Evolutionary conservation across 2,888 invertebrate species (phyloP), one percentile per base, ranked within the genome.

Genomic region (Diarsia brunnea): DNA sequence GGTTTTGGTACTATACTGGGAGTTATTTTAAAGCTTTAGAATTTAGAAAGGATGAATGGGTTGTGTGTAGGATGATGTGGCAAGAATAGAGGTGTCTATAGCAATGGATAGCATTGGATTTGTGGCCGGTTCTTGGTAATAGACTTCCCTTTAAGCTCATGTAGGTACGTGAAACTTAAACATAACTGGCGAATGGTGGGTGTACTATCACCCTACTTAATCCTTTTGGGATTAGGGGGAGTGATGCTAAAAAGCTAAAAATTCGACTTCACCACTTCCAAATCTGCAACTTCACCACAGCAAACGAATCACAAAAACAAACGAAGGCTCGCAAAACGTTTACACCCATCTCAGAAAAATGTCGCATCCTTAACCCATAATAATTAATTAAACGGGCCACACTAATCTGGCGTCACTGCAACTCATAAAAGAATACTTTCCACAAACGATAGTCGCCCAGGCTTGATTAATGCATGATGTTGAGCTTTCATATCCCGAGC

Each of bases 361-460:
- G 85, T 82, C 82, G 80, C 78, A 66, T 75, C 77, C 81, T 75
- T 75, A 83, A 75, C 82, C 64, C 73, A 31, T 75, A 72, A 79
- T 84, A 86, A 86, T 86, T 86, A 85, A 86, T 86, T 86, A 75
- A 81, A 70, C 72, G 65, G 65, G 74, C 66, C 78, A 79, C 78
- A 84, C 70, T 86, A 84, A 86, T 86, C 84, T 82, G 76, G 47
- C 43, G 73, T 61, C 81, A 75, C 43, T 80, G 75, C 73, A 84
- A 77, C 76, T 86, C 78, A 72, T 82, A 84, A 82, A 86, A 86
- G 73, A 86, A 86, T 78, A 75, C 75, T 86, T 78, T 71, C 65
- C 75, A 78, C 82, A 73, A 60, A 79, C 79, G 85, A 84, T 82
- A 84, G 79, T 85, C 78, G 53, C 58, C 63, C 43, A 71, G 83